Evolutionary conservation across 2,113 vertebrate genomes (phyloP).

Genomic region (Numida meleagris): DNA sequence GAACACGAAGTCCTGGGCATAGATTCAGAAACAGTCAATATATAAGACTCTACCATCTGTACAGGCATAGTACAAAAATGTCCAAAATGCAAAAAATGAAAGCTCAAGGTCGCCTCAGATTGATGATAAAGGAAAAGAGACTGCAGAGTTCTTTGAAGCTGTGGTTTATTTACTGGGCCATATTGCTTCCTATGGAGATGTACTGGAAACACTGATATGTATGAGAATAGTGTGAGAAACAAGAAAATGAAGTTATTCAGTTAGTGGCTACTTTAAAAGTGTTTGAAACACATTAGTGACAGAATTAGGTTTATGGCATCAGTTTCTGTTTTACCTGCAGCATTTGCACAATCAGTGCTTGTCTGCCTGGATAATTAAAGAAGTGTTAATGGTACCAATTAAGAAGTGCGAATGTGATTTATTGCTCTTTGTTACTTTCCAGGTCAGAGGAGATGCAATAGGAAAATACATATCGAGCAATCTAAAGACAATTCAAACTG

Average conservation of each 20-base stretch:
- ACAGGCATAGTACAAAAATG: neutral
- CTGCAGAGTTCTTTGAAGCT: neutral
- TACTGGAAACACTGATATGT: neutral
- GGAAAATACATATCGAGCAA: constrained; percentile 70
- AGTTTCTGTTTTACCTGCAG: constrained; percentile 61
- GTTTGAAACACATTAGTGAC: neutral
- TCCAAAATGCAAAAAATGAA: neutral
- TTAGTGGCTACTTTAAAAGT: neutral
- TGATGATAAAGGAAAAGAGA: neutral
- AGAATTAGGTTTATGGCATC: neutral
- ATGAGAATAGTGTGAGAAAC: neutral
- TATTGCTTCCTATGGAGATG: rapidly evolving
- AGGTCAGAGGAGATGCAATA: constrained; percentile 57
- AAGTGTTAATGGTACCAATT: constrained; percentile 69
- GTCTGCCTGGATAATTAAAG: constrained; percentile 67
- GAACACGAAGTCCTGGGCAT: neutral
- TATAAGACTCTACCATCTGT: neutral
- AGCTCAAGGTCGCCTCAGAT: neutral
- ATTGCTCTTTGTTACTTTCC: constrained; percentile 65
- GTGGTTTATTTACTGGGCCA: neutral
- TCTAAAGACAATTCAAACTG: constrained; percentile 72
- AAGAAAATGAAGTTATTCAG: neutral
- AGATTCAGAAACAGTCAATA: neutral
- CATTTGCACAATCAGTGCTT: constrained; percentile 14
- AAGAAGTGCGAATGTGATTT: constrained; percentile 64